A percentile compares a stretch with the other conserved stretches of the same genome.
Evolutionary conservation across 2,797 vertebrate species (phyloP).

Genomic region (Sus cebifrons): DNA sequence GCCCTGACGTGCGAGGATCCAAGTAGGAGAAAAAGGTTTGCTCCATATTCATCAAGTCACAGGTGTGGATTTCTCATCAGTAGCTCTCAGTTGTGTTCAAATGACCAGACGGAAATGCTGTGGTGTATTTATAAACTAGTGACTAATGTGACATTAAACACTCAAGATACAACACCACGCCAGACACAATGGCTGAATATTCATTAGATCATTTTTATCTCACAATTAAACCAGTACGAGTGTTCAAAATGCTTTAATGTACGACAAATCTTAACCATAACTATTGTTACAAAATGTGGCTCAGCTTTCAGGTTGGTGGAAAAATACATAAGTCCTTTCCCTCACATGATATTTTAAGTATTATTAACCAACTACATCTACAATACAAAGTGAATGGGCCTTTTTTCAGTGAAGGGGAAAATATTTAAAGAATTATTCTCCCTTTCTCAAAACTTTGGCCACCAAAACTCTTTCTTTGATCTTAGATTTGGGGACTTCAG

Average conservation of each 20-base stretch:
- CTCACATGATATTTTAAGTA: not conserved
- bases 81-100: conserved; percentile 49
- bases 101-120: not conserved
- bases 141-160: conserved; percentile 61
- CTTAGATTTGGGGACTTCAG: not conserved
- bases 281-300: conserved; percentile 74
- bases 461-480: conserved; percentile 59
- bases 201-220: conserved; percentile 77
- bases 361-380: not conserved
- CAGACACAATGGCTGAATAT: conserved; percentile 43
- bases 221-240: conserved; percentile 63
- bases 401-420: conserved; percentile 2
- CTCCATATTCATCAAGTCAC: not conserved
- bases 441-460: not conserved
- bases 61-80: not conserved
- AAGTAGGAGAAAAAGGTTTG: not conserved
- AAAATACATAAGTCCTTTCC: conserved; percentile 5
- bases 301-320: conserved; percentile 69
- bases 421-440: conserved; percentile 25
- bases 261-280: conserved; percentile 65
- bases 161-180: not conserved
- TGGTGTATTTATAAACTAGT: conserved; percentile 33
- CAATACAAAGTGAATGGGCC: not conserved
- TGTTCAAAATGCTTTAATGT: conserved; percentile 69
- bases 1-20: conserved; percentile 46